Percentiles rank a stretch among this genome's conserved stretches.
phyloP scores from a whole-genome alignment of 2,797 vertebrate genomes.

The Taeniopygia guttata region DNA sequence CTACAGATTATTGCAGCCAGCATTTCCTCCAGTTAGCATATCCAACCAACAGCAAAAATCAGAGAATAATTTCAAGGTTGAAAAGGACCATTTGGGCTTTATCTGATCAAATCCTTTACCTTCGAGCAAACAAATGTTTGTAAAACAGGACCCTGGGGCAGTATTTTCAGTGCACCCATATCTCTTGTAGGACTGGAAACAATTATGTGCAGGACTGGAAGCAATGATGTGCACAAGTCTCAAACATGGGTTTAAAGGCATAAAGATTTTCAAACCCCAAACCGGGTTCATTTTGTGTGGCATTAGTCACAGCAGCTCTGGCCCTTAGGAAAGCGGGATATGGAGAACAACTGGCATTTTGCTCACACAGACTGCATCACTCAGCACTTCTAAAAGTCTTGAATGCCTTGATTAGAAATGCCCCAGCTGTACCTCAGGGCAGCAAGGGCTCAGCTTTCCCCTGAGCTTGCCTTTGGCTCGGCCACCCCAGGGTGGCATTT shows the following conservation, averaged over 20 bases:
- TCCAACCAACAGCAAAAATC: neutral
- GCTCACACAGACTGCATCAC: neutral
- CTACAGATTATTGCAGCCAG: neutral
- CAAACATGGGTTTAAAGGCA: neutral
- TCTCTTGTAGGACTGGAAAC: neutral
- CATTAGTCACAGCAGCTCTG: neutral
- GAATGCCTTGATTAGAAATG: neutral
- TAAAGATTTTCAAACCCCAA: neutral
- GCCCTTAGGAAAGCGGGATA: neutral
- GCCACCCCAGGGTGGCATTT: neutral
- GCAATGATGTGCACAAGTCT: neutral
- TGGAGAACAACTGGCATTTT: neutral
- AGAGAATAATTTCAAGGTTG: neutral
- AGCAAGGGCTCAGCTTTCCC: neutral
- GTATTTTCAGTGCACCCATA: neutral
- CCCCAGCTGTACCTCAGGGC: accelerated
- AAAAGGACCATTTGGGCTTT: neutral
- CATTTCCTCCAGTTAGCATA: neutral
- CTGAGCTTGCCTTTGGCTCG: neutral
- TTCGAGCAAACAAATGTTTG: neutral
- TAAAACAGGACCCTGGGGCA: neutral
- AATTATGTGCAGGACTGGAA: neutral
- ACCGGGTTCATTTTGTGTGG: neutral
- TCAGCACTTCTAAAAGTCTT: neutral
- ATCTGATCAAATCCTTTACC: neutral